Evolutionary conservation across 1,140 invertebrate species (phyloP).

Genomic region (Telenomus remus): DNA sequence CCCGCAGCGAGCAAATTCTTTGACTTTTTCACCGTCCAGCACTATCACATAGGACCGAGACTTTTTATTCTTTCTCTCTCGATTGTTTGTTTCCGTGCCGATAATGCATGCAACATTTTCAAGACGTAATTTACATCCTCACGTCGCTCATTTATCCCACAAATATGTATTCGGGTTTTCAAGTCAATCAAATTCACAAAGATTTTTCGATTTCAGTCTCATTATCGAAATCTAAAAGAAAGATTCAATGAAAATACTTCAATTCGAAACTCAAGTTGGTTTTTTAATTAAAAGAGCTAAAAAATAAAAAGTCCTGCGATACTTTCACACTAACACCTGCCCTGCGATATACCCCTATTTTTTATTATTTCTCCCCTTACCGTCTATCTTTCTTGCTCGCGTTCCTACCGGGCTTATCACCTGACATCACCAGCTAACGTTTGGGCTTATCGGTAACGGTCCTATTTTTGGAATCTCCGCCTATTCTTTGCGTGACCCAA

Average conservation of each 20-base stretch:
- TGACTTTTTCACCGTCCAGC: constrained; percentile 19
- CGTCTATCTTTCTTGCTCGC: constrained; percentile 18
- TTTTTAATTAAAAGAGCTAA: constrained; percentile 25
- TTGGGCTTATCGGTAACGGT: constrained; percentile 74
- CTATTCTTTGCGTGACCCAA: constrained; percentile 74
- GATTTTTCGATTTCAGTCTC: background rate
- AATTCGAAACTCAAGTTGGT: too few species aligned
- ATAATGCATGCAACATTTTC: constrained; percentile 38
- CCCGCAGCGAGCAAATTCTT: constrained; percentile 32
- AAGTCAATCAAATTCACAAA: constrained; percentile 18
- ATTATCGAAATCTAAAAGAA: background rate
- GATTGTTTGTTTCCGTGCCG: constrained; percentile 44
- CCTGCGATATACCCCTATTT: constrained; percentile 15
- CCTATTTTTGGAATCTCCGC: constrained; percentile 75
- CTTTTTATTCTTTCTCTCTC: constrained; percentile 20
- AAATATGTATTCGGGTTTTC: constrained; percentile 41
- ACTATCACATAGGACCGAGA: constrained; percentile 24
- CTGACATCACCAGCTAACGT: constrained; percentile 69
- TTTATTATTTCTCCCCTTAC: constrained; percentile 9
- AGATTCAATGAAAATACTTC: too few species aligned
- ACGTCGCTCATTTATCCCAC: constrained; percentile 25
- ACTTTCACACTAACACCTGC: constrained; percentile 42
- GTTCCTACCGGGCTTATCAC: constrained; percentile 68
- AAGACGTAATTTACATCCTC: constrained; percentile 17
- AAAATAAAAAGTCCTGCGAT: constrained; percentile 48